Base-by-base conservation (phyloP, 2,888 invertebrate genomes). In the Cheilosia soror region DNA sequence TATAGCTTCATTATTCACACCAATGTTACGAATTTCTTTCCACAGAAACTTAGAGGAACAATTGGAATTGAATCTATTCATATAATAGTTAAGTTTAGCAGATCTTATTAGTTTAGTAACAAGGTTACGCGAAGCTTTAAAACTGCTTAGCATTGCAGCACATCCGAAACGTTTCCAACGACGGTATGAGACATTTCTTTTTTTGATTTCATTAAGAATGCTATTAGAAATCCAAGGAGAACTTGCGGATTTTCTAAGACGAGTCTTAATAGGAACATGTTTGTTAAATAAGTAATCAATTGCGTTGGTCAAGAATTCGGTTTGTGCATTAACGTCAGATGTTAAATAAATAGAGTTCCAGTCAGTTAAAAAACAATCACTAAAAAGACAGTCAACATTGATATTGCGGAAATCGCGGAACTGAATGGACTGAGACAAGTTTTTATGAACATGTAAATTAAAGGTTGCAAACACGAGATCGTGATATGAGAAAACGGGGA, bases 341-440 rank as follows among this genome's bases (percentile, higher is more conserved):
- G 65, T 25, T 13, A 7, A 6, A 11, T 9, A 49, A 1, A 51
- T 49, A 11, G 49, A 7, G 40, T 40, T 25, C 65, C 49, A 51
- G 5, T 65, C 51, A 51, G 40, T 51, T 7, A n/a, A 47, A 1
- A 4, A 20, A n/a, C 65, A 37, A n/a, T 40, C 49, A 63, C 25
- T 51, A 40, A 65, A 65, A 0, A 51, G n/a, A n/a, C n/a, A n/a
- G n/a, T n/a, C n/a, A n/a, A n/a, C n/a, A n/a, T n/a, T n/a, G n/a
- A n/a, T n/a, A 33, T 11, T 49, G 13, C 47, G 51, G 5, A 66
- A 66, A 42, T 53, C 40, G 29, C 53, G 66, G 29, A 29, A 53
- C n/a, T 29, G 27, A 1, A 53, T 11, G 27, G 29, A n/a, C 5
- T 66, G 53, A n/a, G 15, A 5, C 31, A 11, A 11, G 13, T 13